Evolutionary conservation across 2,113 vertebrate species (phyloP).

Genomic region (Vulpes ferrilata): DNA sequence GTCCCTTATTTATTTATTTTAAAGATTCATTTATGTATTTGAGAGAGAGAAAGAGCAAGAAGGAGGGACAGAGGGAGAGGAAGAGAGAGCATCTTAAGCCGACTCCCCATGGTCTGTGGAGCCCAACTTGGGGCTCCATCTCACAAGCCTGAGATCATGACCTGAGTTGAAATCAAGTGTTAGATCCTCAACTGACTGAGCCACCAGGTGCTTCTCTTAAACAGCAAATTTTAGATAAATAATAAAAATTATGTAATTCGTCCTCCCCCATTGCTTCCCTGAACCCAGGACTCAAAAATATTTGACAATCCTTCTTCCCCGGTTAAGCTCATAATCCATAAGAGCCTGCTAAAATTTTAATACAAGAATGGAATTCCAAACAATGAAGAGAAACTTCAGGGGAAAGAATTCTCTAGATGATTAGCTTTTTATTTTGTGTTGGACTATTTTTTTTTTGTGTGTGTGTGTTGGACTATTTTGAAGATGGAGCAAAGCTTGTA

Average conservation of each 20-base stretch:
- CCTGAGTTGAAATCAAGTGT: neutral
- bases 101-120: neutral
- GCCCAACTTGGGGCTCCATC: neutral
- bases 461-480: conserved; percentile 45
- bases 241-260: neutral
- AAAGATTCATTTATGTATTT: neutral
- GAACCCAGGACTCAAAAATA: neutral
- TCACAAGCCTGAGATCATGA: neutral
- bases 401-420: conserved; percentile 1
- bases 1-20: neutral
- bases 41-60: neutral
- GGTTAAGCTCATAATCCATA: neutral
- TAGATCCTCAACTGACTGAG: neutral
- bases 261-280: neutral
- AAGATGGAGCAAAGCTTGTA: neutral
- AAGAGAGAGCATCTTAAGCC: neutral
- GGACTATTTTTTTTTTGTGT: conserved; percentile 45
- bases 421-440: conserved; percentile 56
- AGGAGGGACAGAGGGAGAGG: neutral
- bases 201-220: neutral
- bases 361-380: neutral
- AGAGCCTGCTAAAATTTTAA: neutral
- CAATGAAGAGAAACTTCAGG: neutral
- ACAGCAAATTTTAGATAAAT: neutral
- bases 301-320: neutral